phyloP scores from a whole-genome alignment of 2,888 invertebrate genomes.

The Trissoscelio sp. region DNA sequence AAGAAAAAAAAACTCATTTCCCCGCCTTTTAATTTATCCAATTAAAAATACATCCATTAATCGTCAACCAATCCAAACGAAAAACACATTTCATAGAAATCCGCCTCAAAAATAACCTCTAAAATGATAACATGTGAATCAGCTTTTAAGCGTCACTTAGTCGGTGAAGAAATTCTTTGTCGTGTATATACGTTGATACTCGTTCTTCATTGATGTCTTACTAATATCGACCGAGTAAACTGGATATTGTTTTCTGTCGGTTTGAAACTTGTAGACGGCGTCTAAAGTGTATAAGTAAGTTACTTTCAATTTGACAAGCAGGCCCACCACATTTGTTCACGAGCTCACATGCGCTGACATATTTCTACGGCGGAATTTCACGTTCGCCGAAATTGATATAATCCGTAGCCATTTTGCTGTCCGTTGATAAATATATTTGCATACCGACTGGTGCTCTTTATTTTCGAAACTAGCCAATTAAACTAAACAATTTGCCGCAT shows the following conservation, averaged over 20 bases:
- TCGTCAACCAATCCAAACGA: too few species aligned
- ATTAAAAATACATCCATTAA: too few species aligned
- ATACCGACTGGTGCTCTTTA: constrained; percentile 81
- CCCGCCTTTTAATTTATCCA: too few species aligned
- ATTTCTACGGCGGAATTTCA: constrained; percentile 16
- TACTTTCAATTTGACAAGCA: too few species aligned
- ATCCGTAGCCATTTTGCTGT: constrained; percentile 82
- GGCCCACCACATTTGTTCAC: too few species aligned
- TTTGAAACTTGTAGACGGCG: neutral
- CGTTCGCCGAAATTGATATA: constrained; percentile 45
- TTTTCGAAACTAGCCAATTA: constrained; percentile 50
- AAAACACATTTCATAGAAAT: too few species aligned
- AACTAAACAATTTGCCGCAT: constrained; percentile 10
- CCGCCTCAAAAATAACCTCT: too few species aligned
- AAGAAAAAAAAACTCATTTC: too few species aligned
- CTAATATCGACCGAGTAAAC: constrained; percentile 68
- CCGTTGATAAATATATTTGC: constrained; percentile 83
- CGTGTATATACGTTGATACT: constrained; percentile 37
- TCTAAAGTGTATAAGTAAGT: constrained; percentile 31
- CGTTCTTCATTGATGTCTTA: constrained; percentile 49
- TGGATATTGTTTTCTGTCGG: constrained; percentile 27
- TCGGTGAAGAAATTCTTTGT: constrained; percentile 69
- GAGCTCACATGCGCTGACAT: too few species aligned
- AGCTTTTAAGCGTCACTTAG: constrained; percentile 63
- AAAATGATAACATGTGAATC: too few species aligned